Conservation (phyloP, 2,113 vertebrate species). For the Mesitornis unicolor region DNA sequence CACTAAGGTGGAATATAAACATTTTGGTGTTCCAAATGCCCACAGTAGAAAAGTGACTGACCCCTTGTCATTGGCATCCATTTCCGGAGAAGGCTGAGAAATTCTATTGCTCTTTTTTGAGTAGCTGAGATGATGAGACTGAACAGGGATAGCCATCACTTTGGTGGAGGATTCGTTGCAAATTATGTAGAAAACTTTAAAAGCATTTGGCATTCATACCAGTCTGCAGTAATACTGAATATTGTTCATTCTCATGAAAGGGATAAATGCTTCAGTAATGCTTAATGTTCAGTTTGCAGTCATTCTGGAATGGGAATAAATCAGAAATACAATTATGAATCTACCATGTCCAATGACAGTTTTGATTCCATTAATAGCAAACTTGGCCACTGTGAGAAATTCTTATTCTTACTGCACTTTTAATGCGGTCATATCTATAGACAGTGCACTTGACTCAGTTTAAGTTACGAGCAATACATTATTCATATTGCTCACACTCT, state of each 20-base stretch:
- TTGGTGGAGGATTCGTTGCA: not conserved
- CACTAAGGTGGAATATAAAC: not conserved
- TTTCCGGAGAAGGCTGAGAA: not conserved
- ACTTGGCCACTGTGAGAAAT: not conserved
- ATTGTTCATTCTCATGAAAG: not conserved
- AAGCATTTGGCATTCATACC: not conserved
- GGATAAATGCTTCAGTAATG: not conserved
- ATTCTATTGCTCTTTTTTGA: not conserved
- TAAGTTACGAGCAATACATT: slow-evolving; percentile 19
- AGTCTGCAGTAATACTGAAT: not conserved
- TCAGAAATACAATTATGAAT: slow-evolving; percentile 7
- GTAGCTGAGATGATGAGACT: not conserved
- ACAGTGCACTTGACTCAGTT: not conserved
- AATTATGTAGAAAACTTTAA: not conserved
- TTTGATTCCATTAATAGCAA: slow-evolving; percentile 16
- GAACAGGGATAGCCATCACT: not conserved
- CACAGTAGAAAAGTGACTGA: not conserved
- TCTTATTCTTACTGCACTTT: slow-evolving; percentile 14
- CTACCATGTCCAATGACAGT: not conserved
- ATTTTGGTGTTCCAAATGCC: not conserved
- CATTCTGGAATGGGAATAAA: slow-evolving; percentile 13
- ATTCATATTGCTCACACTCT: not conserved
- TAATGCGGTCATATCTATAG: not conserved
- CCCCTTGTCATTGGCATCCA: not conserved
- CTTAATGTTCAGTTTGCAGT: slow-evolving; percentile 8